A percentile compares a stretch with the other conserved stretches of the same genome.
Conservation (phyloP, 2,888 invertebrate species). For the Deroplatys truncata region DNA sequence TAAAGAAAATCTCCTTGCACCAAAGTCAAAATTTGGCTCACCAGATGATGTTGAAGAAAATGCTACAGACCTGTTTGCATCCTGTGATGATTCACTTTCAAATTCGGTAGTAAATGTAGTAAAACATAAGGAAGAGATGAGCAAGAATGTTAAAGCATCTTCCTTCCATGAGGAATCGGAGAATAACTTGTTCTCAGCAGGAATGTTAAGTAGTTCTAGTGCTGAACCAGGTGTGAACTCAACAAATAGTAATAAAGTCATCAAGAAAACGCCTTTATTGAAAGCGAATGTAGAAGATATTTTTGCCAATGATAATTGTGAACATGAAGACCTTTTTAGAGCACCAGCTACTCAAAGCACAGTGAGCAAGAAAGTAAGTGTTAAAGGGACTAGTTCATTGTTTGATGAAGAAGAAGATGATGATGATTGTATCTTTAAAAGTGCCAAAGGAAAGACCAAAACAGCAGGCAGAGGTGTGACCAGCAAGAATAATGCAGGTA, state of each 20-base stretch:
- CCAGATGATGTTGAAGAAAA: not conserved
- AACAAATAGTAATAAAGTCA: not conserved
- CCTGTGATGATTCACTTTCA: not conserved
- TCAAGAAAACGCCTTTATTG: not conserved
- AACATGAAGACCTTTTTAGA: constrained; percentile 45
- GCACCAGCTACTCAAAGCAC: not conserved
- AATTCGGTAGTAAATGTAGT: not conserved
- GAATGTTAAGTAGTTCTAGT: not conserved
- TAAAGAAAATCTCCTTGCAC: not conserved
- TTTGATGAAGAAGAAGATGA: constrained; percentile 47
- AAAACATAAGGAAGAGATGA: not conserved
- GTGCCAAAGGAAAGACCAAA: not conserved
- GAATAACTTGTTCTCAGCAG: not conserved
- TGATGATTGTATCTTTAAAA: constrained; percentile 42
- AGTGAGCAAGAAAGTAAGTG: constrained; percentile 31
- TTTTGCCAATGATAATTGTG: constrained; percentile 42
- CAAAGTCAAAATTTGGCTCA: not conserved
- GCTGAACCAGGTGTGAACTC: not conserved
- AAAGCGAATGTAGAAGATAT: constrained; percentile 18
- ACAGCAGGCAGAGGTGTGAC: not conserved
- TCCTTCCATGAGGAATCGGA: not conserved
- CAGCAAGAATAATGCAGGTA: not conserved
- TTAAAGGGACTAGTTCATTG: constrained; percentile 39
- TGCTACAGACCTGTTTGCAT: not conserved
- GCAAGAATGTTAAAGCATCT: not conserved